phyloP scores from a whole-genome alignment of 2,888 invertebrate species.

The Hanleya hanleyi region DNA sequence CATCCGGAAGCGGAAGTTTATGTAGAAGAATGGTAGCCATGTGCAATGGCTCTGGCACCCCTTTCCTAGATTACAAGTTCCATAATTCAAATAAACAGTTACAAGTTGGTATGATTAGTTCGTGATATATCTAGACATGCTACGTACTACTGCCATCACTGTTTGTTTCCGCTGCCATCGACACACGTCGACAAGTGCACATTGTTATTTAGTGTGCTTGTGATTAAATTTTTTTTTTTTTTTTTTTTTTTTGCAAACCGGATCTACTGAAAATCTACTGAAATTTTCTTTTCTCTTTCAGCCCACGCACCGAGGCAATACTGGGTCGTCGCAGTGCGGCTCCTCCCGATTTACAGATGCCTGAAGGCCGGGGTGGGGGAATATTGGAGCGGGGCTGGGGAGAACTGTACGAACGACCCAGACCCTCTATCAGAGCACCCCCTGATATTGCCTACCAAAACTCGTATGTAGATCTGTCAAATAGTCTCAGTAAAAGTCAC shows the following conservation, averaged over 20 bases:
- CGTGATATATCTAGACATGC: too few species aligned
- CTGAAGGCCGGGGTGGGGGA: constrained; percentile 17
- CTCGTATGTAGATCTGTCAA: neutral
- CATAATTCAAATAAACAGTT: too few species aligned
- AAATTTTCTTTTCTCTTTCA: constrained; percentile 9
- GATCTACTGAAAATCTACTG: neutral
- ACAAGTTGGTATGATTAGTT: too few species aligned
- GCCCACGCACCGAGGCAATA: constrained; percentile 35
- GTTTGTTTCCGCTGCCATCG: too few species aligned
- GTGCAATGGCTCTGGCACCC: too few species aligned
- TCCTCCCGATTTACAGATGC: constrained; percentile 11
- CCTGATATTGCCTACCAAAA: constrained; percentile 43
- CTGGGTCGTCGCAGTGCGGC: constrained; percentile 31
- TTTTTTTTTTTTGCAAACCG: neutral
- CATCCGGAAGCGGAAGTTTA: too few species aligned
- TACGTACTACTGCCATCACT: too few species aligned
- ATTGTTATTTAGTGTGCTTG: constrained; percentile 42
- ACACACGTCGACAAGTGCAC: too few species aligned
- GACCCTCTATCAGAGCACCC: constrained; percentile 25
- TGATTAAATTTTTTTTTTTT: constrained; percentile 24
- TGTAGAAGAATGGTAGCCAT: too few species aligned
- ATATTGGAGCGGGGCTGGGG: constrained; percentile 57
- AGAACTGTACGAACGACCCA: constrained; percentile 47
- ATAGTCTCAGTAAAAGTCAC: neutral
- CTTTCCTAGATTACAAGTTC: neutral